A percentile compares a stretch with the other conserved stretches of the same genome.
phyloP scores from a whole-genome alignment of 1,140 invertebrate species.

The Carcinoscorpius rotundicauda region DNA sequence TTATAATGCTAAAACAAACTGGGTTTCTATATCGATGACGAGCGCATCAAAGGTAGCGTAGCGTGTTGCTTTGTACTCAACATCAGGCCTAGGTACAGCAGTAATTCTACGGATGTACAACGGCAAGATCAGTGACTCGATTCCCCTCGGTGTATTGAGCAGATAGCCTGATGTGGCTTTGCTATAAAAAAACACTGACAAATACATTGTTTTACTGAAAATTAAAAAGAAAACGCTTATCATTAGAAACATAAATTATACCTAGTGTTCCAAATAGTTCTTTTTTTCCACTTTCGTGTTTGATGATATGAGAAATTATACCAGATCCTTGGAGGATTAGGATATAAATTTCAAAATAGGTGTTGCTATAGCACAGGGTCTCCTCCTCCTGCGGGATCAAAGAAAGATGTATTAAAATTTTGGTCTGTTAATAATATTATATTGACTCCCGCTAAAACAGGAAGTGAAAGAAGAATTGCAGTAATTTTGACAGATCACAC shows the following conservation, averaged over 20 bases:
- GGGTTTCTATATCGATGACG: no score
- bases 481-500: constrained; percentile 55
- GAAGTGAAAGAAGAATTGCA: constrained; percentile 48
- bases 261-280: constrained; percentile 44
- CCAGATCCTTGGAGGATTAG: constrained; percentile 46
- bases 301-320: constrained; percentile 50
- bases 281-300: constrained; percentile 43
- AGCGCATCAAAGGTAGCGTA: no score
- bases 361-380: constrained; percentile 60
- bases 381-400: constrained; percentile 50
- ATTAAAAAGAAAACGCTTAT: no score
- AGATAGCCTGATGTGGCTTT: no score
- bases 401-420: constrained; percentile 55
- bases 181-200: no score
- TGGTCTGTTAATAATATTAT: constrained; percentile 56
- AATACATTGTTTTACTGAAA: no score
- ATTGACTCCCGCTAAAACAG: constrained; percentile 56
- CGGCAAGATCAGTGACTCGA: no score
- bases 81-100: no score
- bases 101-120: no score
- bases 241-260: constrained; percentile 43
- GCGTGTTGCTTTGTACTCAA: no score
- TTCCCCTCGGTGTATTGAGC: no score
- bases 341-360: constrained; percentile 66
- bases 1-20: no score